Conservation (phyloP, 2,888 invertebrate species). For the Ophraella communa region DNA sequence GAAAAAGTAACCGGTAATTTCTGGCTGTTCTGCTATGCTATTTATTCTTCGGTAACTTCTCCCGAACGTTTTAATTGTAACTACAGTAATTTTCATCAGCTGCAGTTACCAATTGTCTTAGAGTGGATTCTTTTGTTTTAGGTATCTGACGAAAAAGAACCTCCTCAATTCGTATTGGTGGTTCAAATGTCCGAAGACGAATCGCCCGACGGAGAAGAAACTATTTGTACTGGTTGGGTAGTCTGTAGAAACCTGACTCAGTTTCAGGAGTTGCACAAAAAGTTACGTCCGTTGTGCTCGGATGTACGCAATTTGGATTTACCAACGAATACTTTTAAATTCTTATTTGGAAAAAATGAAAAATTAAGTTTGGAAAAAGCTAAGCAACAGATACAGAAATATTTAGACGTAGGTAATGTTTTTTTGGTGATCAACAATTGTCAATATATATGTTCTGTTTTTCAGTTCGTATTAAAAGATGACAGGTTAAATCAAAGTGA, state of each 20-base stretch:
- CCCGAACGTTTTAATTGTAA: background rate
- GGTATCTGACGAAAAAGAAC: conserved; percentile 63
- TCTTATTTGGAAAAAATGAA: conserved; percentile 83
- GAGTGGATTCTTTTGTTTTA: conserved; percentile 29
- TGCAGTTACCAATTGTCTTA: background rate
- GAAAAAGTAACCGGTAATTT: too few relatives aligned
- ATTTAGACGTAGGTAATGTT: conserved; percentile 73
- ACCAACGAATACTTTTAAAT: conserved; percentile 82
- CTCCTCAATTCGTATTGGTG: conserved; percentile 76
- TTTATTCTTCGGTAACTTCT: too few relatives aligned
- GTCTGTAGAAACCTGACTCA: conserved; percentile 68
- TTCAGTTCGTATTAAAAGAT: conserved; percentile 84
- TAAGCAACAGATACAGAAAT: conserved; percentile 82
- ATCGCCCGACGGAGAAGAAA: conserved; percentile 61
- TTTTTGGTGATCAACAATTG: background rate
- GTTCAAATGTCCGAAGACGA: conserved; percentile 76
- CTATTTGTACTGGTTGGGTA: conserved; percentile 73
- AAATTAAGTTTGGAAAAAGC: conserved; percentile 82
- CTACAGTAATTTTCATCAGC: background rate
- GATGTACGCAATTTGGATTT: conserved; percentile 83
- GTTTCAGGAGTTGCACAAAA: conserved; percentile 82
- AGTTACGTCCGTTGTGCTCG: conserved; percentile 80
- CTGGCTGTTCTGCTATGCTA: too few relatives aligned
- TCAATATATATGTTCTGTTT: conserved; percentile 36
- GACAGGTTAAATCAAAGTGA: conserved; percentile 88